A percentile compares a stretch with the other conserved stretches of the same genome.
Evolutionary conservation across 2,797 vertebrate species (phyloP).

Genomic region (Cryptoprocta ferox): DNA sequence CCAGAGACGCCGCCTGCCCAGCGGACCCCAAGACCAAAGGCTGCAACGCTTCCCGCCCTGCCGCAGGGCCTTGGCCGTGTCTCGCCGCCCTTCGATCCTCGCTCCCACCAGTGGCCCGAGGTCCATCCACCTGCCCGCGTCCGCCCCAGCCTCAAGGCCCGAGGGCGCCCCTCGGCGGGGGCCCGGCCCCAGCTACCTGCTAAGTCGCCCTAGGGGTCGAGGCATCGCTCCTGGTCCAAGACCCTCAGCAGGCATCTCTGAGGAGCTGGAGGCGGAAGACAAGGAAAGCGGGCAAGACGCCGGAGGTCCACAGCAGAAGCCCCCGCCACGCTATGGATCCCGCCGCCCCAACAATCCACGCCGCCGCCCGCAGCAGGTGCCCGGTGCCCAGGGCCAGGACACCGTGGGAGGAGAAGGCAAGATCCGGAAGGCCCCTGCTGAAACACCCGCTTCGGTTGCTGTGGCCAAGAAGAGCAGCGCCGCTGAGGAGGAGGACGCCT

Average conservation of each 20-base stretch:
- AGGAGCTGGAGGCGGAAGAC: neutral
- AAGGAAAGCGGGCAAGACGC: rapidly evolving
- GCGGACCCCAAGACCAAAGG: neutral
- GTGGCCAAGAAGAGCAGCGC: neutral
- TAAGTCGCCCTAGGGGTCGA: neutral
- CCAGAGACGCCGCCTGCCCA: neutral
- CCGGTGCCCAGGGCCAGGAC: neutral
- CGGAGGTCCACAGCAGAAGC: neutral
- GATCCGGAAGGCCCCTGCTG: neutral
- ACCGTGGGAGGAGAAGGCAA: neutral
- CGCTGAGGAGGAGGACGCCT: neutral
- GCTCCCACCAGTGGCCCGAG: rapidly evolving
- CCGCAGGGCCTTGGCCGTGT: neutral
- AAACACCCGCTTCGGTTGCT: neutral
- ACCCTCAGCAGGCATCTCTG: neutral
- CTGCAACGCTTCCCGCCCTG: neutral
- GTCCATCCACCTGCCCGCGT: neutral
- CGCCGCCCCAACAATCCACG: neutral
- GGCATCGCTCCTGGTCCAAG: neutral
- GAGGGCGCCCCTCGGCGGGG: rapidly evolving
- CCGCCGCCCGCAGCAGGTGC: rapidly evolving
- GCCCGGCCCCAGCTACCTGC: neutral
- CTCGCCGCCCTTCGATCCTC: rapidly evolving
- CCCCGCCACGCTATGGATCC: neutral
- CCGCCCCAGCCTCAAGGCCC: rapidly evolving